Percentiles rank a stretch among this genome's conserved stretches.
phyloP scores from a whole-genome alignment of 30 jellyfish, hydroid and myxozoan species.

The Chironex yamaguchii region DNA sequence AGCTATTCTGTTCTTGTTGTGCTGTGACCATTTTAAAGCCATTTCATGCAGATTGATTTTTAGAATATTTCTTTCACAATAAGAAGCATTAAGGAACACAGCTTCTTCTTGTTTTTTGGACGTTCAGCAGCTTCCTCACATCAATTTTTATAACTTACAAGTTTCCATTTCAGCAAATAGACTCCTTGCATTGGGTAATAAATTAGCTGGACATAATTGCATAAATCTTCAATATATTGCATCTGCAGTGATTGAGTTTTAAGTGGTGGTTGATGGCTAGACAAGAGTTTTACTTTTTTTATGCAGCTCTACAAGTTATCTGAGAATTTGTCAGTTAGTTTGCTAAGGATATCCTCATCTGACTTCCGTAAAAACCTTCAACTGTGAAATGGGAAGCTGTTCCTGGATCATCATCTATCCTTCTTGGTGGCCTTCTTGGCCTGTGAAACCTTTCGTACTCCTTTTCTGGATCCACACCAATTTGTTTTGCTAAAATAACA shows the following conservation, averaged over 20 bases:
- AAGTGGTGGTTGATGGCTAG: too few species aligned
- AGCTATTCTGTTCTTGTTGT: too few species aligned
- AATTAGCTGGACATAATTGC: too few species aligned
- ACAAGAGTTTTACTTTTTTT: constrained; percentile 8
- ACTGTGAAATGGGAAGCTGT: not conserved
- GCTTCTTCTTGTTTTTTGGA: not conserved
- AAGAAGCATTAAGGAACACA: not conserved
- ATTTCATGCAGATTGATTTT: too few species aligned
- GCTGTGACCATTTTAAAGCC: too few species aligned
- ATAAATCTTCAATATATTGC: too few species aligned
- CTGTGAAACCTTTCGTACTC: not conserved
- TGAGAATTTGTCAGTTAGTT: not conserved
- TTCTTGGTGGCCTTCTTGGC: not conserved
- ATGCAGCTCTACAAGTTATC: constrained; percentile 11
- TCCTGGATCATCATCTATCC: not conserved
- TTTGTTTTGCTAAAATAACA: not conserved
- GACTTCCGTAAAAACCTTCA: not conserved
- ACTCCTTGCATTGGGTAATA: too few species aligned
- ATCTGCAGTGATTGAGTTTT: too few species aligned
- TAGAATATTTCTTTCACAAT: constrained; percentile 22
- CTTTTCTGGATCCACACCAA: constrained; percentile 10
- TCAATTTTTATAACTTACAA: not conserved
- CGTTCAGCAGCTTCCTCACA: not conserved
- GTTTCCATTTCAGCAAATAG: too few species aligned
- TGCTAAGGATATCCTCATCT: not conserved